Evolutionary conservation across 2,888 invertebrate genomes (phyloP).

Genomic region (Ornithoptera priamus): DNA sequence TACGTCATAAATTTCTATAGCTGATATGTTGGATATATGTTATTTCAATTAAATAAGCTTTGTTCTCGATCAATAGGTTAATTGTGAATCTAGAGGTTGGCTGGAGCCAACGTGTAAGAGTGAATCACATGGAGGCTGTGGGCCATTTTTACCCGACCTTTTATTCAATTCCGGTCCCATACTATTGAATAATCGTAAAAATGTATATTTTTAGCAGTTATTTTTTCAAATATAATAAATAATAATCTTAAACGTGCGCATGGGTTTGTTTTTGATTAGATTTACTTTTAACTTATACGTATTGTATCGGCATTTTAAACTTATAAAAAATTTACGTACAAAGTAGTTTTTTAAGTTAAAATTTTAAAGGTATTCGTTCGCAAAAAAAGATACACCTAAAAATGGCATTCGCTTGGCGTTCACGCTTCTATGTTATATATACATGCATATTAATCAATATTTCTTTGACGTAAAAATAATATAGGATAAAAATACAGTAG

Average conservation of each 20-base stretch:
- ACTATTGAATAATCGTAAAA: background rate
- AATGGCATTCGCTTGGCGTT: too few species aligned
- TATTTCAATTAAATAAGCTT: constrained; percentile 22
- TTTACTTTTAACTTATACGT: too few species aligned
- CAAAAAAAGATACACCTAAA: too few species aligned
- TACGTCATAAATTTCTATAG: background rate
- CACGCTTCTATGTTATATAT: too few species aligned
- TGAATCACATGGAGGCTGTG: constrained; percentile 6
- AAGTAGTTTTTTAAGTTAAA: too few species aligned
- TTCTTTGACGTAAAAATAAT: background rate
- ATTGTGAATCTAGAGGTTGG: constrained; percentile 5
- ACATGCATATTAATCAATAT: background rate
- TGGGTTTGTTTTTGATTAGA: too few species aligned
- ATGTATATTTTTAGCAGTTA: too few species aligned
- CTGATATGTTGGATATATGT: constrained; percentile 3
- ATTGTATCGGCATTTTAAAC: too few species aligned
- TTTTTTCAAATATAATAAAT: too few species aligned
- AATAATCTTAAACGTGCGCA: too few species aligned
- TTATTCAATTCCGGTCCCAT: constrained; percentile 29
- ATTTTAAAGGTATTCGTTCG: too few species aligned
- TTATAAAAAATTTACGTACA: too few species aligned
- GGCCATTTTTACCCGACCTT: constrained; percentile 10
- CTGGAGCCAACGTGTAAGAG: constrained; percentile 13
- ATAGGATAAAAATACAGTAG: background rate
- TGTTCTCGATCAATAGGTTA: constrained; percentile 22